Conservation (phyloP, 2,113 vertebrate genomes). For the Eublepharis macularius region DNA sequence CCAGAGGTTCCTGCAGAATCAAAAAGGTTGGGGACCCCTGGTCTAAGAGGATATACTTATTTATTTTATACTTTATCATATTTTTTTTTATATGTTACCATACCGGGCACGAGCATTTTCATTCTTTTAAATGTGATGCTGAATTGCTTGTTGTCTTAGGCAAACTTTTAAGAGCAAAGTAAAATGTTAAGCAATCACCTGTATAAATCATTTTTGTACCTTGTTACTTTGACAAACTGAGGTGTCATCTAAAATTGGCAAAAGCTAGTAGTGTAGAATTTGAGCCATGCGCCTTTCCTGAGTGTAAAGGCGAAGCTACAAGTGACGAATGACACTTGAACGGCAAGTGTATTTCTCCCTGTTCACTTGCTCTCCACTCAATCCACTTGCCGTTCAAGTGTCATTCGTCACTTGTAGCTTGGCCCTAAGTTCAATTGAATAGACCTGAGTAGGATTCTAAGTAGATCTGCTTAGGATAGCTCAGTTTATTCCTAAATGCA, state of each 20-base stretch:
- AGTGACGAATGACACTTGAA: too few species aligned
- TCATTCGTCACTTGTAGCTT: too few species aligned
- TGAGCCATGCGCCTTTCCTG: not conserved
- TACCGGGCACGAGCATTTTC: not conserved
- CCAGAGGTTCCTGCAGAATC: too few species aligned
- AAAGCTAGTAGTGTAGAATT: not conserved
- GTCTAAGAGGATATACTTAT: not conserved
- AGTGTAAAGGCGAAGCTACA: too few species aligned
- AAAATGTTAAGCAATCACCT: constrained; percentile 21
- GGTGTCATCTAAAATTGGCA: not conserved
- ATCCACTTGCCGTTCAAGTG: too few species aligned
- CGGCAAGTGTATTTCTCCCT: too few species aligned
- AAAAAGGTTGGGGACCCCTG: too few species aligned
- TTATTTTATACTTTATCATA: not conserved
- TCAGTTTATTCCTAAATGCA: too few species aligned
- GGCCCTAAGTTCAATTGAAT: too few species aligned
- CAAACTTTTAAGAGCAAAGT: constrained; percentile 45
- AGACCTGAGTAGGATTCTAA: too few species aligned
- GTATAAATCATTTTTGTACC: constrained; percentile 28
- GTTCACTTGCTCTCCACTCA: too few species aligned
- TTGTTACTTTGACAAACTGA: not conserved
- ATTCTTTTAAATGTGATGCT: constrained; percentile 1
- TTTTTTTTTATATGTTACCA: not conserved
- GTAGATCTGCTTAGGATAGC: too few species aligned
- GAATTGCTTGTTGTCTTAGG: constrained; percentile 10